Evolutionary conservation across 2,797 vertebrate genomes (phyloP).

Genomic region (Notolepis coatsorum): DNA sequence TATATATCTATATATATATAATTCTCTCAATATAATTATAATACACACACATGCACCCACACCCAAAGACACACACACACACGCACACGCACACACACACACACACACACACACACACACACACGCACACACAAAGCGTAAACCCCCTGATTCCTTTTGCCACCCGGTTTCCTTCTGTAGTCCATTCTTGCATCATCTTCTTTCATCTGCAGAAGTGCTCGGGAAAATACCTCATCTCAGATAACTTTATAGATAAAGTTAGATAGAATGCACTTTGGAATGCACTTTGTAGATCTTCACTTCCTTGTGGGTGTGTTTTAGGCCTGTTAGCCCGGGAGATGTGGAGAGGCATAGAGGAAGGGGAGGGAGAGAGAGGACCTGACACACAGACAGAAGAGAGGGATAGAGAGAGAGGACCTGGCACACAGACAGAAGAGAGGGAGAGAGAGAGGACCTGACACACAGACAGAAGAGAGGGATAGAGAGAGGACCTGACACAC

Average conservation of each 20-base stretch:
- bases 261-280: no score
- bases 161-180: conserved; percentile 55
- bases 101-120: not conserved
- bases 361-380: no score
- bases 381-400: not conserved
- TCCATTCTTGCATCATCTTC: conserved; percentile 66
- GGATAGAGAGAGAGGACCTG: not conserved
- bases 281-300: no score
- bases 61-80: no score
- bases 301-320: not conserved
- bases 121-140: not conserved
- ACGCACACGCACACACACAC: not conserved
- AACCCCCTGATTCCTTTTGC: conserved; percentile 23
- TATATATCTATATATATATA: no score
- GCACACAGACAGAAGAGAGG: not conserved
- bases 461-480: not conserved
- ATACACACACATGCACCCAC: not conserved
- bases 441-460: no score
- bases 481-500: not conserved
- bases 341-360: no score
- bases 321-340: not conserved
- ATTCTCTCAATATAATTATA: not conserved
- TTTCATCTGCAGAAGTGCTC: conserved; percentile 54
- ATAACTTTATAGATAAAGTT: no score
- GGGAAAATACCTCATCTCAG: conserved; percentile 38